These are phyloP conservation scores for Mastacembelus armatus DNA, from an alignment of 2,797 vertebrate genomes.

Conservation along the genomic window DNA sequence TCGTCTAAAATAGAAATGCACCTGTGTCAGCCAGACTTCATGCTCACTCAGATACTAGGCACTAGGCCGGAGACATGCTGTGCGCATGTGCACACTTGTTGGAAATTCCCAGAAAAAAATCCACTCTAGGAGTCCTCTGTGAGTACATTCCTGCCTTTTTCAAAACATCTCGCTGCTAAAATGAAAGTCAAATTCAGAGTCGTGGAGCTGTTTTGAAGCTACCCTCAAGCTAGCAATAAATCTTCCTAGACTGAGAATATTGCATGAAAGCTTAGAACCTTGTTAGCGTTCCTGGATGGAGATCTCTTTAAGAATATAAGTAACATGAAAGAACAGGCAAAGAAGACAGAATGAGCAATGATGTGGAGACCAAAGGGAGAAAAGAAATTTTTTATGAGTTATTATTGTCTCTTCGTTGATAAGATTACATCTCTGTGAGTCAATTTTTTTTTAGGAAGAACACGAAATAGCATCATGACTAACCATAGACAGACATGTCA, in stretches of 20 bases:
- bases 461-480: conserved; percentile 19
- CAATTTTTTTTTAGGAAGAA: neutral
- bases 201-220: conserved; percentile 53
- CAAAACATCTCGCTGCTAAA: conserved; percentile 71
- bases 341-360: neutral
- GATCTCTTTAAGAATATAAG: conserved; percentile 43
- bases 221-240: conserved; percentile 63
- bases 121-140: conserved; percentile 67
- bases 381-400: neutral
- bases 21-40: conserved; percentile 54
- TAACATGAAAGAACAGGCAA: conserved; percentile 58
- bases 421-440: neutral
- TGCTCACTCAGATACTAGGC: conserved; percentile 33
- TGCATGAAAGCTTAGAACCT: conserved; percentile 59
- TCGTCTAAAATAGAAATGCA: conserved; percentile 18
- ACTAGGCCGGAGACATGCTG: conserved; percentile 11
- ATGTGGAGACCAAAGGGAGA: conserved; percentile 23
- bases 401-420: neutral
- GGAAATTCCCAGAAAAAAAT: conserved; percentile 83
- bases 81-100: conserved; percentile 61
- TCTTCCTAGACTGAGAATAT: conserved; percentile 51
- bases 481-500: conserved; percentile 3
- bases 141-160: conserved; percentile 78
- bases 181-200: conserved; percentile 67
- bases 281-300: conserved; percentile 43